Evolutionary conservation across 2,888 invertebrate genomes (phyloP), one percentile per base, ranked within the genome.

Genomic region (Amiota minor): DNA sequence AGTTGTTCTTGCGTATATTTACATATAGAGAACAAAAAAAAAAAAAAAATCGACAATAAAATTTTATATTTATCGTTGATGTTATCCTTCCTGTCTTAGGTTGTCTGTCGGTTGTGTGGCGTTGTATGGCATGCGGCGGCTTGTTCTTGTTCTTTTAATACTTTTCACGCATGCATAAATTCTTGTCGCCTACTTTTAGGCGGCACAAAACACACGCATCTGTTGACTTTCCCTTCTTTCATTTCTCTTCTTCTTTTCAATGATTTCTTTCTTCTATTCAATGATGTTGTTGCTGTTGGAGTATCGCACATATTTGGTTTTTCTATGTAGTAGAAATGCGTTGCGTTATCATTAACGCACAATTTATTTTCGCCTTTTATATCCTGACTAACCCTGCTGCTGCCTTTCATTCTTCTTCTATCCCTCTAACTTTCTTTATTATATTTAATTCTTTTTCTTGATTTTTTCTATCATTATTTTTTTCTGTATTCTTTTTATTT

Each of bases 281-380:
- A 35, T 35, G 35, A 35, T 35, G 35, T 35, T 35, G 35, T 35
- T 35, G 35, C 6, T 35, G 35, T 6, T 35, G 35, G 35, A 4
- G 35, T 35, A 35, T 4, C 35, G 76, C 82, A 82, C 85, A 85
- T 83, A 85, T 85, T 83, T n/a, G n/a, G n/a, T n/a, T n/a, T n/a
- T 85, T 83, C 79, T 82, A 83, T 83, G 83, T 82, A 78, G 78
- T 77, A 78, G 81, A 83, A 83, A 85, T 85, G 80, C 79, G 76
- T 80, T 79, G 83, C 86, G n/a, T 86, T 84, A 84, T 84, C 84
- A 85, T 86, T 86, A 85, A 85, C 86, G 84, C 86, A 85, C 86
- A 85, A 83, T 83, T 83, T 85, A 83, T 85, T 85, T 83, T 83
- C 83, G 85, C 83, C 84, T 85, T 85, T 80, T 85, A 82, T 76